phyloP scores from a whole-genome alignment of 2,888 invertebrate genomes.

The Pristionchus maxplancki region DNA sequence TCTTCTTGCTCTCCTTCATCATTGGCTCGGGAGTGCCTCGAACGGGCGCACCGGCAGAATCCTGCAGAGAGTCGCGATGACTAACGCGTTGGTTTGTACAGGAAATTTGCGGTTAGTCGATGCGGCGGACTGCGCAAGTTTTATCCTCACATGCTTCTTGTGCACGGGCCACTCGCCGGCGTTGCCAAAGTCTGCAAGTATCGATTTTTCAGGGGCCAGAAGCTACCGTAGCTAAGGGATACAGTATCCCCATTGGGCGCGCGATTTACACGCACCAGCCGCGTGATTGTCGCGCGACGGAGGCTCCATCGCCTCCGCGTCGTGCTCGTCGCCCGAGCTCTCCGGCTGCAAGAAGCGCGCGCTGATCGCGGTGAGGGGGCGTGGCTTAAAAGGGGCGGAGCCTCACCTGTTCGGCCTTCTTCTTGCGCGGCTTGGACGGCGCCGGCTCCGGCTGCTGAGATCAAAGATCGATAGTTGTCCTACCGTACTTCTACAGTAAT shows the following conservation, averaged over 20 bases:
- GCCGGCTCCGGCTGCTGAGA: neutral
- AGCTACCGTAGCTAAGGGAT: too few species aligned
- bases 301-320: neutral
- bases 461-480: neutral
- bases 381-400: neutral
- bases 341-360: slow-evolving; percentile 10
- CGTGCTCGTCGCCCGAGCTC: neutral
- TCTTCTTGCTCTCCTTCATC: neutral
- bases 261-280: neutral
- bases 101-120: neutral
- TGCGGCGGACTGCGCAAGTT: neutral
- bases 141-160: neutral
- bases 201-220: neutral
- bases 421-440: neutral
- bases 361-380: neutral
- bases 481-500: neutral
- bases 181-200: neutral
- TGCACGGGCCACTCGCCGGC: neutral
- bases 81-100: neutral
- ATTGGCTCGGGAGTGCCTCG: neutral
- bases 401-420: neutral
- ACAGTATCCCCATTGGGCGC: neutral
- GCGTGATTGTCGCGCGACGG: neutral
- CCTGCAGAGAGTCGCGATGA: neutral
- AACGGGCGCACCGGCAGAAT: neutral